Evolutionary conservation across 2,888 invertebrate species (phyloP).

Genomic region (Oscheius myriophilus): DNA sequence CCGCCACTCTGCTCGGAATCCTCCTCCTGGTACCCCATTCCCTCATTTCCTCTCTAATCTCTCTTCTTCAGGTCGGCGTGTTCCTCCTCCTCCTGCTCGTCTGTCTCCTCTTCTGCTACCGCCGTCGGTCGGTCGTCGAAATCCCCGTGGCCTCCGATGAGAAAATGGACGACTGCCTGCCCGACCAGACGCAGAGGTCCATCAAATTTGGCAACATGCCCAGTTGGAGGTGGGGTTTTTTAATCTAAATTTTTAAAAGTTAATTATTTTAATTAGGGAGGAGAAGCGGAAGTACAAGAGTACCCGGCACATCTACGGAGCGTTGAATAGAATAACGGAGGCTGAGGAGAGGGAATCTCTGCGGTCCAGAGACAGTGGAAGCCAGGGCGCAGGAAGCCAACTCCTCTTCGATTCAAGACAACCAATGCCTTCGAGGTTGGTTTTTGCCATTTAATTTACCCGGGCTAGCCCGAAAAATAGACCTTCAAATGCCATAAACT

Average conservation of each 20-base stretch:
- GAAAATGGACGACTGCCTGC: slow-evolving; percentile 39
- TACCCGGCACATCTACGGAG: slow-evolving; percentile 66
- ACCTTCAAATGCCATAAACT: not conserved
- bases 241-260: not conserved
- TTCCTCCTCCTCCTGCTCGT: slow-evolving; percentile 71
- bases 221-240: slow-evolving; percentile 69
- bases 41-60: not conserved
- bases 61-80: slow-evolving; percentile 68
- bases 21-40: slow-evolving; percentile 64
- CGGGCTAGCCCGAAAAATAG: no score
- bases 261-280: slow-evolving; percentile 41
- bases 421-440: slow-evolving; percentile 17
- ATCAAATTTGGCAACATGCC: slow-evolving; percentile 73
- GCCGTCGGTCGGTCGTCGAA: slow-evolving; percentile 53
- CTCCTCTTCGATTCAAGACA: slow-evolving; percentile 34
- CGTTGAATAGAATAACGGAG: slow-evolving; percentile 68
- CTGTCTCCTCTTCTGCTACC: slow-evolving; percentile 72
- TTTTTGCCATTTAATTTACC: not conserved
- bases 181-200: slow-evolving; percentile 48
- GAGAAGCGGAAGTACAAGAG: slow-evolving; percentile 67
- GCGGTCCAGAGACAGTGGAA: slow-evolving; percentile 39
- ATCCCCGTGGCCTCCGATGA: slow-evolving; percentile 51
- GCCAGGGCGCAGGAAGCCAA: slow-evolving; percentile 47
- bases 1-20: slow-evolving; percentile 72
- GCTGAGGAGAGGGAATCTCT: slow-evolving; percentile 52